Base-by-base conservation (phyloP, 2,888 invertebrate genomes). In the Ligdia adustata region DNA sequence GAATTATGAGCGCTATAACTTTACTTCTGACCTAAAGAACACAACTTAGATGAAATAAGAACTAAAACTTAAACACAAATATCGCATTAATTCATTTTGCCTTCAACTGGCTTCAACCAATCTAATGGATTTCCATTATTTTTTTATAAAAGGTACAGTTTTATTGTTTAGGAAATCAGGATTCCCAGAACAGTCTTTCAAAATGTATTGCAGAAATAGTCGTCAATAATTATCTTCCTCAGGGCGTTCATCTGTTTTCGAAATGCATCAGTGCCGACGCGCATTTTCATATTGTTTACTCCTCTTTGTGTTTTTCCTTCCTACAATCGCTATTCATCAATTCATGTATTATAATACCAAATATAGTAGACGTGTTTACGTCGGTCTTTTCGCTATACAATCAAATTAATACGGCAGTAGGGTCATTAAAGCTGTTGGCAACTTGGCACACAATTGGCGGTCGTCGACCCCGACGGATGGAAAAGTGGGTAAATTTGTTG, bases 381-480 rank as follows among this genome's bases (percentile, higher is more conserved):
- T 33, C 20, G 22, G 9, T 12, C 32, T 46, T 40, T 48, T 49
- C 26, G 49, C 49, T 47, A 52, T 29, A 26, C 52, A 51, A 58
- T 53, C 44, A 46, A 63, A 64, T 65, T 57, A 64, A 70, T 72
- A 69, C 69, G 63, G 63, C 64, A 66, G 64, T 62, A 57, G 47
- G 66, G 68, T 70, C 64, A 71, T 71, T 67, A 69, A 22, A 65
- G 60, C 66, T 57, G 66, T 66, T 58, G 67, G 27, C 27, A 27
- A 37, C 16, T 37, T 27, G 37, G 57, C 57, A 62, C 62, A 69
- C 69, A 70, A 72, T 69, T 53, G 60, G 63, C 65, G 76, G 76
- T 78, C 76, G 54, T 65, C 66, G 73, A 71, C 69, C 73, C 57
- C 64, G 55, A 53, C 52, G 46, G 57, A 60, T 63, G 66, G 59